phyloP scores from a whole-genome alignment of 2,888 invertebrate genomes.

The Trimorus sp. region DNA sequence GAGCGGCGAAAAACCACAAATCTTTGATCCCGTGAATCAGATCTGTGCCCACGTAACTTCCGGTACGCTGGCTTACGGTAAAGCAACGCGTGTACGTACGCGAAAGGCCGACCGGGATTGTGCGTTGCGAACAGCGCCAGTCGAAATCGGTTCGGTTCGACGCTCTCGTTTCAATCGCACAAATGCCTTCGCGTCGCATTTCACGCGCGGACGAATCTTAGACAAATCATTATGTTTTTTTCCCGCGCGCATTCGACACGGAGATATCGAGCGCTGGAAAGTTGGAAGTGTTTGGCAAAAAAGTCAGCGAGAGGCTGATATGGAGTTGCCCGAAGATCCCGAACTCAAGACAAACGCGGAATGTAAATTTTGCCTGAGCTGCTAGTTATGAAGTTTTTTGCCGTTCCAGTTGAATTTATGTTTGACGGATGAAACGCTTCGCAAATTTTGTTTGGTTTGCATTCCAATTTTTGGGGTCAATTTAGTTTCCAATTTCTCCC shows the following conservation, averaged over 20 bases:
- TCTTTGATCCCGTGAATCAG: constrained; percentile 19
- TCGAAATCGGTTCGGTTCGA: constrained; percentile 38
- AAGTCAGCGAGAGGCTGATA: constrained; percentile 4
- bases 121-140: constrained; percentile 32
- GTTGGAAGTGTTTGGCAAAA: constrained; percentile 36
- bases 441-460: not conserved
- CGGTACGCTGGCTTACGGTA: constrained; percentile 12
- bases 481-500: no score
- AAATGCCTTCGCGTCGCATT: constrained; percentile 30
- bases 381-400: constrained; percentile 20
- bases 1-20: constrained; percentile 5
- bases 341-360: constrained; percentile 9
- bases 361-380: constrained; percentile 27
- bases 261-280: constrained; percentile 31
- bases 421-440: constrained; percentile 5
- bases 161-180: constrained; percentile 37
- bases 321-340: constrained; percentile 6
- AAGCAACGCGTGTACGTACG: constrained; percentile 37
- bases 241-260: constrained; percentile 22
- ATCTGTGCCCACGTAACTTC: constrained; percentile 35
- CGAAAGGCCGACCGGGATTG: constrained; percentile 25
- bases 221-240: constrained; percentile 53
- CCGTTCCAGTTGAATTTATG: constrained; percentile 9
- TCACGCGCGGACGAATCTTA: constrained; percentile 35
- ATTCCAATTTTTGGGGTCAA: not conserved